These are phyloP conservation scores for Diadema setosum DNA, from an alignment of 35 echinoderm and acorn worm species.

Conservation along the genomic window DNA sequence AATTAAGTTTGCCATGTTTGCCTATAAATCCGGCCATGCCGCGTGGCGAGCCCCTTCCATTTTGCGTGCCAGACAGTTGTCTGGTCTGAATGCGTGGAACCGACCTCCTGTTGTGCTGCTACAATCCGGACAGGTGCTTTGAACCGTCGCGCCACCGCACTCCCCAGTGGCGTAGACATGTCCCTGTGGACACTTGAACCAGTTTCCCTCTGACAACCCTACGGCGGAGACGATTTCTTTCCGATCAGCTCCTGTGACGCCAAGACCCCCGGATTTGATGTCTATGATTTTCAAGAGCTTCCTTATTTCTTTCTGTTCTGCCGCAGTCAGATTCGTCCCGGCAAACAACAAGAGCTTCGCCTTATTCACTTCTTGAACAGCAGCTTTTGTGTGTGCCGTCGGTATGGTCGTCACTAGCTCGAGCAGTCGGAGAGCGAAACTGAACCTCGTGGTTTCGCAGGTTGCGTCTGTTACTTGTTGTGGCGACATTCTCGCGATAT, in stretches of 20 bases:
- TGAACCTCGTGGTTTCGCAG: not conserved
- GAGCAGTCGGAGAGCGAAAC: not conserved
- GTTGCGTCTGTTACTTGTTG: not conserved
- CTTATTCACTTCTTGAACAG: too few species aligned
- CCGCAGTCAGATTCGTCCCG: not conserved
- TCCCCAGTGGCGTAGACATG: conserved; percentile 83
- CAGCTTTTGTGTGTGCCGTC: not conserved
- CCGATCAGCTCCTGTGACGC: not conserved
- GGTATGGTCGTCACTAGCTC: not conserved
- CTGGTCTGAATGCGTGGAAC: not conserved
- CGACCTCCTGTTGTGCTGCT: conserved; percentile 26
- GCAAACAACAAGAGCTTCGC: not conserved
- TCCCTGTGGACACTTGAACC: conserved; percentile 76
- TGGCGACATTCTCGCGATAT: not conserved
- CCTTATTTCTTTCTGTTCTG: not conserved
- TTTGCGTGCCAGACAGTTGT: conserved; percentile 51
- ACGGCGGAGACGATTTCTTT: conserved; percentile 27
- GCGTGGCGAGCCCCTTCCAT: conserved; percentile 64
- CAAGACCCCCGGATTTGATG: not conserved
- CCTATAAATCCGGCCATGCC: conserved; percentile 41
- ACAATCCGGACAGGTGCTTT: conserved; percentile 54
- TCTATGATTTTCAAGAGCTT: not conserved
- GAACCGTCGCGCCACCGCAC: conserved; percentile 46
- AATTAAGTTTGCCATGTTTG: conserved; percentile 35
- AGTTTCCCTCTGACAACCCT: conserved; percentile 52